Evolutionary conservation across 2,888 invertebrate species (phyloP), one percentile per base, ranked within the genome.

Genomic region (Eutolmus rufibarbis): DNA sequence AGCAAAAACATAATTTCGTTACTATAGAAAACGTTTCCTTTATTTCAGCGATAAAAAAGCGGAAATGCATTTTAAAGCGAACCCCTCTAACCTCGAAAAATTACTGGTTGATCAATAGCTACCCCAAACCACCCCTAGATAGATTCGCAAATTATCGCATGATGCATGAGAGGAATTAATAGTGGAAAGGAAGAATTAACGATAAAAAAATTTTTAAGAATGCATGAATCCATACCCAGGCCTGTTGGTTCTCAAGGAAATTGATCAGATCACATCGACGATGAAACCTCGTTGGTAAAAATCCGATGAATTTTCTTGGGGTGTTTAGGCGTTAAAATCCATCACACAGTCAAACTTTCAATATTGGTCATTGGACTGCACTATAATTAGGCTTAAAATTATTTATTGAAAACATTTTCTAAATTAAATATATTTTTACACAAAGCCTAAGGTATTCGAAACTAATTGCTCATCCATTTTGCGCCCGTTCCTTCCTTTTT

Each of bases 71-170:
- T 74, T 85, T 43, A 81, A 86, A 79, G 86, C 66, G 87, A 86
- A 86, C 78, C 88, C 85, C 46, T 87, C 87, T 56, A 88, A 88
- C 76, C 78, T 88, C 78, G 87, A 88, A 87, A 88, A 87, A 88
- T 87, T 88, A 79, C 85, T 88, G 79, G 86, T 87, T 79, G 87
- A 88, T 23, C 34, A 74, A 66, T 79, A 79, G 34, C 31, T 19
- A 79, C 23, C 74, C 40, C 23, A 23, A 84, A 66, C 12, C 43
- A 43, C 19, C 43, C 51, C 66, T 66, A 66, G 28, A 66, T 66
- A 46, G 43, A 28, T 28, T 23, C 28, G 31, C 43, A 85, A 85
- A 74, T 74, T 43, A 85, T 74, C 31, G 82, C 82, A 74, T 85
- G 74, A 16, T 74, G 79, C 40, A 79, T 79, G 43, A 74, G 43